A percentile compares a stretch with the other conserved stretches of the same genome.
Evolutionary conservation across 35 echinoderm and acorn worm genomes (phyloP).

Genomic region (Apostichopus japonicus): DNA sequence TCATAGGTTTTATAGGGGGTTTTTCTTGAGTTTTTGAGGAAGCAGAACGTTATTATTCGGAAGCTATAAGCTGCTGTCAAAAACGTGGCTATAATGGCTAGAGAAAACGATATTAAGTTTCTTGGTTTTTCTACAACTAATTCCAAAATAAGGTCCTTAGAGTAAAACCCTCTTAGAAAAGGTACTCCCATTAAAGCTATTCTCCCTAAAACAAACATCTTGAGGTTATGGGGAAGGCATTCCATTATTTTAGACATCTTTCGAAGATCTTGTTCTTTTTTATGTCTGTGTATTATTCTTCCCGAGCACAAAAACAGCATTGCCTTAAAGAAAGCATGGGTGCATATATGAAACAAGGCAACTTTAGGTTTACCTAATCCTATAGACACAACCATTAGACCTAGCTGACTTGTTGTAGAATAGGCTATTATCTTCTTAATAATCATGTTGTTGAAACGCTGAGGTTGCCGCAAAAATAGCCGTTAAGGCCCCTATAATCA

Average conservation of each 20-base stretch:
- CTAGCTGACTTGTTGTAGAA: slow-evolving; percentile 86
- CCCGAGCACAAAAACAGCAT: slow-evolving; percentile 85
- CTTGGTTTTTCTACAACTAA: not conserved
- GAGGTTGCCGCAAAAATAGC: slow-evolving; percentile 68
- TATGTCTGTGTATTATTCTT: slow-evolving; percentile 73
- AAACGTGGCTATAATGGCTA: slow-evolving; percentile 45
- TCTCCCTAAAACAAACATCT: slow-evolving; percentile 50
- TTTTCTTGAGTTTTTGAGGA: slow-evolving; percentile 10
- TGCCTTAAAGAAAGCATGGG: slow-evolving; percentile 90
- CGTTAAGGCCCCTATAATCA: slow-evolving; percentile 59
- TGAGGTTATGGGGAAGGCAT: slow-evolving; percentile 39
- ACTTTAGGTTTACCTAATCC: slow-evolving; percentile 56
- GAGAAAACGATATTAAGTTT: slow-evolving; percentile 37
- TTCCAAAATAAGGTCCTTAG: slow-evolving; percentile 82
- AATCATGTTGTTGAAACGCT: slow-evolving; percentile 73
- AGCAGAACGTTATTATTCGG: slow-evolving; percentile 62
- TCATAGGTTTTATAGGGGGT: slow-evolving; percentile 20
- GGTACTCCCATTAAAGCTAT: slow-evolving; percentile 68
- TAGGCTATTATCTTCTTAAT: slow-evolving; percentile 94
- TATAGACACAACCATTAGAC: slow-evolving; percentile 75
- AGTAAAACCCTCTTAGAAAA: slow-evolving; percentile 80
- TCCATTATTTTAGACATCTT: slow-evolving; percentile 63
- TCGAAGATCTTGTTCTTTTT: slow-evolving; percentile 83
- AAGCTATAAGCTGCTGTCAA: slow-evolving; percentile 67
- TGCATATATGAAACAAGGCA: slow-evolving; percentile 84